Evolutionary conservation across 2,888 invertebrate species (phyloP), one percentile per base, ranked within the genome.

Genomic region (Steromphala cineraria): DNA sequence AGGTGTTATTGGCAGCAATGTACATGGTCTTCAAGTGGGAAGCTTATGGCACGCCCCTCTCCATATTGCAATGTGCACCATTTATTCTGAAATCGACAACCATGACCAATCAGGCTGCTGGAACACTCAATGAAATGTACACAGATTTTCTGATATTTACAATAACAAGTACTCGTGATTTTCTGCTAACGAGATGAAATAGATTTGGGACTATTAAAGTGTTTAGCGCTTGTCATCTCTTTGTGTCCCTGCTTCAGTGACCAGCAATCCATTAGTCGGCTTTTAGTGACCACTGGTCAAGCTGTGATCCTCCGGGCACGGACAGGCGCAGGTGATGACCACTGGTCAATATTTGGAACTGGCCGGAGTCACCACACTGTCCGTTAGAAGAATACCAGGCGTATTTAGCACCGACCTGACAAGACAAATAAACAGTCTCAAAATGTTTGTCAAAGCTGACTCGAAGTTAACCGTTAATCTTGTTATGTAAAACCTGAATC

Each of bases 101-200:
- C 24, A 24, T 28, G 28, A 62, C 62, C 62, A 62, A 62, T 62
- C 62, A 24, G 62, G 28, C 28, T 62, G 62, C 24, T 24, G 28
- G 62, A 62, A 62, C 28, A 62, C 28, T 28, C 62, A 62, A 62
- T 62, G 62, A 62, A 62, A 62, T 62, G 62, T 62, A 62, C 62
- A 62, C 62, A 62, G 28, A 28, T 28, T 62, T 62, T 62, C 28
- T 28, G 62, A 62, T 62, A 62, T 62, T 62, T 62, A 62, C 62
- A 62, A 62, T 62, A 62, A 62, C 62, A 62, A 24, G 62, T 62
- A 24, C 28, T 62, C 28, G 62, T 62, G 62, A 62, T 24, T 62
- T 62, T 62, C 62, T 28, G 62, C 62, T 62, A 62, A 62, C 62
- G 62, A 62, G 62, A 62, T 62, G 62, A 62, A 62, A 62, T 62